Evolutionary conservation across 2,797 vertebrate genomes (phyloP), one percentile per base, ranked within the genome.

Genomic region (Cryptoblepharus egeriae): DNA sequence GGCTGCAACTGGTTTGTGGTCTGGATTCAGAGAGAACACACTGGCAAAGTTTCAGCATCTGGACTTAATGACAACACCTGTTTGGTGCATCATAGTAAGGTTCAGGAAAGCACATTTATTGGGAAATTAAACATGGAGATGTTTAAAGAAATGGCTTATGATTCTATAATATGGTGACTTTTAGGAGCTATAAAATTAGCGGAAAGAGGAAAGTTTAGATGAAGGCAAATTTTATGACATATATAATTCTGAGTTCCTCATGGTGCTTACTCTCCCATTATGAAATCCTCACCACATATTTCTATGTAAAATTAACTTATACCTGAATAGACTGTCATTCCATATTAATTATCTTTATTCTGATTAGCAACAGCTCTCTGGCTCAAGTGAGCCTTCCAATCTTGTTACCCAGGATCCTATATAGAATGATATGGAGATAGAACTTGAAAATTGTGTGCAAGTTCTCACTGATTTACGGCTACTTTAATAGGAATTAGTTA

Each of bases 211-310:
- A 63, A 32, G 20, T 74, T 85, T 68, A 90, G 85, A 88, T 92
- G 86, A 75, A 88, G 88, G 57, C 70, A 91, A 67, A 82, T 92
- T 91, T 86, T 93, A 90, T 89, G 92, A 88, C 88, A 49, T 89
- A 90, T 91, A 92, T 78, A 87, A 88, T 86, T 89, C 91, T 87
- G 76, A 85, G 78, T 85, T 93, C 81, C 85, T 85, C 84, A 82
- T 64, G 11, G 80, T 42, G 82, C 1, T 64, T 86, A 20, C 57
- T 2, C 22, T 45, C 79, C 80, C 85, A 83, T 87, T 0, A 30
- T 81, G 87, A 87, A 84, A 71, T 61, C 57, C 74, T 88, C 75
- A 72, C 73, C 74, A 18, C n/a, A 30, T 4, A 64, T 63, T 3
- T 63, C 60, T 63, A 64, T 26, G 28, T 26, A 30, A 30, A 30